Base-by-base conservation (phyloP, 2,888 invertebrate species). In the Embidobia sp. region DNA sequence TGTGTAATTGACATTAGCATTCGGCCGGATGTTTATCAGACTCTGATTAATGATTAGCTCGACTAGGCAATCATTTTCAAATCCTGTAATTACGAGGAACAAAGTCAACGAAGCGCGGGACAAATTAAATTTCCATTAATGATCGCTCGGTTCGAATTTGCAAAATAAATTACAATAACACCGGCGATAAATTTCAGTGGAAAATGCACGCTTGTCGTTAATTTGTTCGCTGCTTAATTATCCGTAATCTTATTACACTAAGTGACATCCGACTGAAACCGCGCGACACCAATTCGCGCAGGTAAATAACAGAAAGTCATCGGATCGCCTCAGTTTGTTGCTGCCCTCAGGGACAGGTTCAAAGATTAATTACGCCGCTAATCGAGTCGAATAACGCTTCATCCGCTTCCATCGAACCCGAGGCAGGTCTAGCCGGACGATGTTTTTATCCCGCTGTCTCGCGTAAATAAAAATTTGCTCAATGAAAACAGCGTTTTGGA, bases 11-110 rank as follows among this genome's bases (percentile, higher is more conserved):
- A 66, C 77, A 42, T 66, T 53, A 19, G 59, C 44, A 18, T 59
- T 42, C 40, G 13, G 51, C 55, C 77, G 72, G 72, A 77, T 77
- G 77, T 77, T 77, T 72, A 67, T 61, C 55, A 49, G 57, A 55
- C 19, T 77, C 31, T 69, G 73, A 77, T 77, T 67, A 67, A 77
- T 77, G 48, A 44, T 29, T 16, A 10, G 13, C 29, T 19, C n/a
- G 48, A 72, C 61, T 46, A 31, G 29, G 31, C 59, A 49, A 70
- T 74, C 74, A 59, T 78, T 74, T 69, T 61, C 74, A 74, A 73
- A 70, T 74, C 69, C 74, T 70, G 69, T 13, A 57, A 63, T 51
- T 67, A 73, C 44, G 35, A 46, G 35, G 51, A 66, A 74, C 48
- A 67, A 51, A 49, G 72, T 61, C 46, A 57, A 63, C 29, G 59